Conservation (phyloP, 2,113 vertebrate genomes). For the Kryptolebias marmoratus region DNA sequence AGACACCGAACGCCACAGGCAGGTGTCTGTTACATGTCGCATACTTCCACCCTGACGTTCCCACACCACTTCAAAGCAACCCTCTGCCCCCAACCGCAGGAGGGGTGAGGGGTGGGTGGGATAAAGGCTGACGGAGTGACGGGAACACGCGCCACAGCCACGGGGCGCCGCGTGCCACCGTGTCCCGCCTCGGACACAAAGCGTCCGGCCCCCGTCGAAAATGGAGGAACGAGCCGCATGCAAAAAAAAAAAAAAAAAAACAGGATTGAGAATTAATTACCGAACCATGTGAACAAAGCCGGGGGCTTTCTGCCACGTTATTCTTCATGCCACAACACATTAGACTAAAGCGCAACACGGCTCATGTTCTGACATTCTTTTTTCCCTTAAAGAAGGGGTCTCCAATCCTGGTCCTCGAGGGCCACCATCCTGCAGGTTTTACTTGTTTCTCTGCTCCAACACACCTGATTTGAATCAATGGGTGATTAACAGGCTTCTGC, state of each 20-base stretch:
- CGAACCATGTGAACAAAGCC: slow-evolving; percentile 18
- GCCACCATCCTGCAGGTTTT: no score
- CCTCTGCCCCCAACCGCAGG: slow-evolving; percentile 1
- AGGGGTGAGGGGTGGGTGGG: not conserved
- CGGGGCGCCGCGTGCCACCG: slow-evolving; percentile 32
- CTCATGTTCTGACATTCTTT: no score
- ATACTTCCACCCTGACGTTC: slow-evolving; percentile 56
- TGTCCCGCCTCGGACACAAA: slow-evolving; percentile 11
- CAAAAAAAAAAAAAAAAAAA: no score
- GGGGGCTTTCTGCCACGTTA: not conserved
- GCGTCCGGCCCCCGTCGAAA: slow-evolving; percentile 9
- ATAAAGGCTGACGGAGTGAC: slow-evolving; percentile 52
- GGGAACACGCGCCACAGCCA: slow-evolving; percentile 52
- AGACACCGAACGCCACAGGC: not conserved
- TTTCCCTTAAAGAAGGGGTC: no score
- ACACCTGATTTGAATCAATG: no score
- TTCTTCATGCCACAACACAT: slow-evolving; percentile 8
- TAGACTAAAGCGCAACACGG: not conserved
- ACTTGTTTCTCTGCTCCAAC: no score
- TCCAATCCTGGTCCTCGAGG: no score
- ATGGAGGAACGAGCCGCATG: slow-evolving; percentile 48
- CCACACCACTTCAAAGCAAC: slow-evolving; percentile 24
- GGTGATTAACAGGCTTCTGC: no score
- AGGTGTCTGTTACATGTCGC: slow-evolving; percentile 47
- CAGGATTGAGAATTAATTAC: slow-evolving; percentile 51